A percentile compares a stretch with the other conserved stretches of the same genome.
These are phyloP conservation scores for Apolygus lucorum DNA, from an alignment of 1,140 invertebrate species.

Conservation along the genomic window DNA sequence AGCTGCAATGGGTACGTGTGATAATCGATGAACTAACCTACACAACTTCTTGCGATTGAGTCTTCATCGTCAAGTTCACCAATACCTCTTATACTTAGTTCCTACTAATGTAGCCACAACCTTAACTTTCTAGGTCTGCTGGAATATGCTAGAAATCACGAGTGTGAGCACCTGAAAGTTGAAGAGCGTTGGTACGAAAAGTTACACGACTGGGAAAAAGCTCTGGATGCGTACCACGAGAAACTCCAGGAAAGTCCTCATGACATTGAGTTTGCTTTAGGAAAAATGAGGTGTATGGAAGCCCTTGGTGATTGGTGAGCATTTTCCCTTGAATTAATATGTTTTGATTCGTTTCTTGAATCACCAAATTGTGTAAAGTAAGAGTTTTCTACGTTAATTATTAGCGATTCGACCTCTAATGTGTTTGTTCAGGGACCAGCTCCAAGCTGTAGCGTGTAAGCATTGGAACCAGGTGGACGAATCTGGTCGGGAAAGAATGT, in stretches of 20 bases:
- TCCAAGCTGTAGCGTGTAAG: conserved; percentile 67
- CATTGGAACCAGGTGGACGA: conserved; percentile 63
- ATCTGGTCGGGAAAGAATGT: conserved; percentile 70
- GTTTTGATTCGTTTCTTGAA: background rate
- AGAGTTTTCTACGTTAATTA: no score
- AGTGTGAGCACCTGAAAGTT: conserved; percentile 62
- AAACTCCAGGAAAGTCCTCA: conserved; percentile 46
- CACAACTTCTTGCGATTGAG: no score
- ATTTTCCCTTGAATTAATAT: background rate
- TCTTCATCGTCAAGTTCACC: no score
- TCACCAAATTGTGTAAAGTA: background rate
- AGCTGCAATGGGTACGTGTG: conserved; percentile 69
- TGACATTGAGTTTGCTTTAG: conserved; percentile 76
- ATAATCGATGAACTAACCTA: no score
- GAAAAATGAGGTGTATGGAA: conserved; percentile 94
- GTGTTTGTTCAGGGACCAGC: conserved; percentile 42
- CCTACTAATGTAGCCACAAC: no score
- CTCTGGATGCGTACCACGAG: conserved; percentile 74
- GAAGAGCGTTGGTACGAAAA: conserved; percentile 99
- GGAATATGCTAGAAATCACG: conserved; percentile 79
- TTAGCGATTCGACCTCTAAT: conserved; percentile 33
- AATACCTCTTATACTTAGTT: no score
- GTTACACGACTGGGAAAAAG: conserved; percentile 96
- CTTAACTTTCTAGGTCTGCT: conserved; percentile 49
- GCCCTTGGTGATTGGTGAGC: conserved; percentile 90